Evolutionary conservation across 92 coral and sea anemone genomes (phyloP).

Genomic region (Diadumene lineata): DNA sequence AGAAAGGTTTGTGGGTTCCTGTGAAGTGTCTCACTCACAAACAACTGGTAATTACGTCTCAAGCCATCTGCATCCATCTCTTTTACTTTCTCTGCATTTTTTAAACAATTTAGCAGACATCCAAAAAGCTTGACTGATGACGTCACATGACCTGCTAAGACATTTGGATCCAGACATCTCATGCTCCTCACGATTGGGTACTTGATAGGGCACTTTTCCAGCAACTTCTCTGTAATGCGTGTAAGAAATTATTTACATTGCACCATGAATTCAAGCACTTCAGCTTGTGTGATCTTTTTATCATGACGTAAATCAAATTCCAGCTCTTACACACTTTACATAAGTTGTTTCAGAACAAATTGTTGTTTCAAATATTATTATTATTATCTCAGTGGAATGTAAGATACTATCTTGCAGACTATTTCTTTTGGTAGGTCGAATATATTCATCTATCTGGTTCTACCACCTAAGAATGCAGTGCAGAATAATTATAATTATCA

Average conservation of each 20-base stretch:
- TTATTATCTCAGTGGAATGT: constrained; percentile 7
- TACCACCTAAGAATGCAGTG: background rate
- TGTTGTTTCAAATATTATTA: too few relatives aligned
- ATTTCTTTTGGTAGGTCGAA: constrained; percentile 5
- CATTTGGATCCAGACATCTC: constrained; percentile 69
- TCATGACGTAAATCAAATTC: constrained; percentile 38
- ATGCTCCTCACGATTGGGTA: constrained; percentile 68
- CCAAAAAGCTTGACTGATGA: constrained; percentile 65
- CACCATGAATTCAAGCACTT: constrained; percentile 39
- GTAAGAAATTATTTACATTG: constrained; percentile 61
- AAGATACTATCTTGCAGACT: constrained; percentile 10
- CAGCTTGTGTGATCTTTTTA: constrained; percentile 44
- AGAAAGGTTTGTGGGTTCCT: constrained; percentile 51
- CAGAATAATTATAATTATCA: background rate
- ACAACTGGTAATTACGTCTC: constrained; percentile 51
- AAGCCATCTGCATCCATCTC: too few relatives aligned
- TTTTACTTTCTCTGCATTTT: constrained; percentile 52
- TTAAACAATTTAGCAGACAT: constrained; percentile 51
- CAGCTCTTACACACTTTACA: constrained; percentile 14
- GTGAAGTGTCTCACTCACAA: constrained; percentile 58
- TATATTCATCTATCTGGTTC: constrained; percentile 14
- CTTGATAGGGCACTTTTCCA: constrained; percentile 72
- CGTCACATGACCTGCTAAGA: constrained; percentile 53
- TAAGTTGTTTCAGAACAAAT: background rate
- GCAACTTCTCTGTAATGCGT: constrained; percentile 50